phyloP scores from a whole-genome alignment of 2,888 invertebrate species.

The Aplocera efformata region DNA sequence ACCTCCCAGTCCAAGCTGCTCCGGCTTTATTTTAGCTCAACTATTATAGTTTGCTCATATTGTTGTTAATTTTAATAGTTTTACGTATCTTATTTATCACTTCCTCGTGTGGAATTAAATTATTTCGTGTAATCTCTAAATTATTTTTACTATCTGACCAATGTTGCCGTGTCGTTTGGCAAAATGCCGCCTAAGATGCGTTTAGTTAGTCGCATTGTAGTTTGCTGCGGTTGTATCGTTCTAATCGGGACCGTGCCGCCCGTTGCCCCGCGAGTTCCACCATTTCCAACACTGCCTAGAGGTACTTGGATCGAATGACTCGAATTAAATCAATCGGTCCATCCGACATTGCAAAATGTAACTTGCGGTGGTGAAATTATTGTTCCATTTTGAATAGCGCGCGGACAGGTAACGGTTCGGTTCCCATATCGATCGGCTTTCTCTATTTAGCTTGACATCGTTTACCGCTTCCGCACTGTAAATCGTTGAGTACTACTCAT shows the following conservation, averaged over 20 bases:
- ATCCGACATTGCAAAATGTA: conserved; percentile 21
- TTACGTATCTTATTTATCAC: conserved; percentile 49
- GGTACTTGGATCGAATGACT: conserved; percentile 20
- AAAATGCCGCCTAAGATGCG: conserved; percentile 47
- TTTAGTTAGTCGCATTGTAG: conserved; percentile 7
- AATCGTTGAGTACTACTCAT: conserved; percentile 34
- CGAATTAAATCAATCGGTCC: conserved; percentile 26
- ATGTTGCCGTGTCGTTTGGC: conserved; percentile 47
- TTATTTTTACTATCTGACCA: conserved; percentile 60
- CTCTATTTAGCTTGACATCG: conserved; percentile 32
- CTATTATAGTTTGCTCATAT: conserved; percentile 75
- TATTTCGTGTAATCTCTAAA: conserved; percentile 62
- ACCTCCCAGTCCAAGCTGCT: conserved; percentile 73
- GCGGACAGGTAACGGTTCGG: conserved; percentile 29
- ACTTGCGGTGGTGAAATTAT: conserved; percentile 12
- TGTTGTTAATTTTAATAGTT: conserved; percentile 72
- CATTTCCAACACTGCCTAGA: conserved; percentile 24
- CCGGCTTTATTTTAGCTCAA: conserved; percentile 75
- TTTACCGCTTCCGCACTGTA: conserved; percentile 25
- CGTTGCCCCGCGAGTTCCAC: conserved; percentile 14
- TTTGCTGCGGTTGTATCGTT: conserved; percentile 6
- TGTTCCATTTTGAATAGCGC: conserved; percentile 18
- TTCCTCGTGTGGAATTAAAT: conserved; percentile 58
- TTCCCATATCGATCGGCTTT: conserved; percentile 33
- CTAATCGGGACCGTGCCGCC: conserved; percentile 9